Conservation (phyloP, 2,797 vertebrate genomes). For the Silurus aristotelis region DNA sequence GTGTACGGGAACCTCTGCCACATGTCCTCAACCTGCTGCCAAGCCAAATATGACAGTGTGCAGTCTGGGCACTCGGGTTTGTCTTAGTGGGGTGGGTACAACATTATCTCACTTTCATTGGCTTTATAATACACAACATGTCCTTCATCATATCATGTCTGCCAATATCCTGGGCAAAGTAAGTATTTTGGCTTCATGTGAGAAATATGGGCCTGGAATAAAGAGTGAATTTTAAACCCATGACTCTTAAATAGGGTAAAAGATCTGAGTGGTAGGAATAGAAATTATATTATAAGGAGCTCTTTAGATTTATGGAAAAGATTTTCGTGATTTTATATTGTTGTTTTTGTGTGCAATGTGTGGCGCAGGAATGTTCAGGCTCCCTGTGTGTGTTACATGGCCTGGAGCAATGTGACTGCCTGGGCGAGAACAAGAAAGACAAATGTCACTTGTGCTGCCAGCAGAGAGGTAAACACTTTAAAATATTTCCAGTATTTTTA, state of each 20-base stretch:
- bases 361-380: slow-evolving; percentile 67
- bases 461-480: slow-evolving; percentile 68
- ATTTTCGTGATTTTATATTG: neutral
- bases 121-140: slow-evolving; percentile 41
- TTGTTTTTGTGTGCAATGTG: neutral
- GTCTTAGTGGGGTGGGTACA: slow-evolving; percentile 76
- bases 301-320: neutral
- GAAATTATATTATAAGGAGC: neutral
- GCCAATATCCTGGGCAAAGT: neutral
- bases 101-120: slow-evolving; percentile 44
- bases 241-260: slow-evolving; percentile 30
- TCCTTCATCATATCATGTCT: neutral
- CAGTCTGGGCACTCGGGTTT: slow-evolving; percentile 73
- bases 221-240: slow-evolving; percentile 33
- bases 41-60: slow-evolving; percentile 79
- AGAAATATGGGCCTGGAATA: neutral
- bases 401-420: slow-evolving; percentile 77
- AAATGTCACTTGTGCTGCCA: slow-evolving; percentile 82
- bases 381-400: slow-evolving; percentile 70
- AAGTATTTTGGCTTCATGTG: slow-evolving; percentile 29
- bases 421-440: slow-evolving; percentile 68
- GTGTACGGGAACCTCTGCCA: slow-evolving; percentile 70
- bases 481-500: neutral
- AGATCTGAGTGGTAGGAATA: neutral
- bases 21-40: slow-evolving; percentile 68